phyloP scores from a whole-genome alignment of 2,888 invertebrate species.

The Halictus ligatus region DNA sequence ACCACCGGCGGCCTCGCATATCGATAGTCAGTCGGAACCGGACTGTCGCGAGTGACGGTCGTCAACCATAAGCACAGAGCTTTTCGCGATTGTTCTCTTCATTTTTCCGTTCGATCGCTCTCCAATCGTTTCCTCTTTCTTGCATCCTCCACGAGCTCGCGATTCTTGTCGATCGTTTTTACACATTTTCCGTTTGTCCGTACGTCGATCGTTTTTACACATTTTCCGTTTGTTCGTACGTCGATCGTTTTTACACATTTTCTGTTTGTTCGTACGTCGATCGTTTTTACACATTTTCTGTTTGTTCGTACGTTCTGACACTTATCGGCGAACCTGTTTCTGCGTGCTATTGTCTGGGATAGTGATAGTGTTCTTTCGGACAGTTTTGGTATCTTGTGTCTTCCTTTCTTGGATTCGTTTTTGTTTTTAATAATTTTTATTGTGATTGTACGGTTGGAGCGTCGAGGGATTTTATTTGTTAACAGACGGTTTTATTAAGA shows the following conservation, averaged over 20 bases:
- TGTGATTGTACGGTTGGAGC: background rate
- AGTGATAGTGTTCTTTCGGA: background rate
- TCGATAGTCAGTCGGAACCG: conserved; percentile 70
- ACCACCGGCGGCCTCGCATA: conserved; percentile 61
- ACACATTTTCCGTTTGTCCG: background rate
- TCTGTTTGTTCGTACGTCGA: background rate
- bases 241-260: background rate
- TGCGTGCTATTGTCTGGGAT: background rate
- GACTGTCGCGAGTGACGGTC: conserved; percentile 61
- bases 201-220: background rate
- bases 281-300: too few species aligned
- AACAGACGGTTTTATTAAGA: background rate
- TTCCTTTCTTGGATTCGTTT: background rate
- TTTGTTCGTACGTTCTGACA: background rate
- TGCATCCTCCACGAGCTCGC: background rate
- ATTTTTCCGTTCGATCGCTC: background rate
- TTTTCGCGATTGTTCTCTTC: background rate
- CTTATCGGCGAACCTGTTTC: background rate
- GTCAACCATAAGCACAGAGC: conserved; percentile 18
- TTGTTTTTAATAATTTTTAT: background rate
- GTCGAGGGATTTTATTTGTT: background rate
- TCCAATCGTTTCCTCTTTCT: background rate
- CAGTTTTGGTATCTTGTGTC: background rate
- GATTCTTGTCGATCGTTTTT: background rate
- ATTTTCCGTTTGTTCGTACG: background rate